phyloP scores from a whole-genome alignment of 2,797 vertebrate species.

The Manis crassicaudata region DNA sequence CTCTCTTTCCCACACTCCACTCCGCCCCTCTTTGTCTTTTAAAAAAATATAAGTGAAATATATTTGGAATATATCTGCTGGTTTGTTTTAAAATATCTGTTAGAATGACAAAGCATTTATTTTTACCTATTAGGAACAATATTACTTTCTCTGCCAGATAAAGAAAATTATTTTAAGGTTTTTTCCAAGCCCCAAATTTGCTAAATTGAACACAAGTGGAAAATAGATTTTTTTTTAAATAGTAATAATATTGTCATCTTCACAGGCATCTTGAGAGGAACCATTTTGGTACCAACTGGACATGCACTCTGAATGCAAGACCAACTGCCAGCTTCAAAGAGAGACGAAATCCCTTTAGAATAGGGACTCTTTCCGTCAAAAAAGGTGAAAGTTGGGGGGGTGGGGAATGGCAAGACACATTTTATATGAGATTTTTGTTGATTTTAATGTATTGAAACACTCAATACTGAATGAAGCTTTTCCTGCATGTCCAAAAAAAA shows the following conservation, averaged over 20 bases:
- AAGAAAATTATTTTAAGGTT: constrained; percentile 64
- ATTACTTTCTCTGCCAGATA: constrained; percentile 40
- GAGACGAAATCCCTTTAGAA: constrained; percentile 50
- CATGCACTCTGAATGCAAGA: neutral
- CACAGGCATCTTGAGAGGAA: neutral
- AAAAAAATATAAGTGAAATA: constrained; percentile 66
- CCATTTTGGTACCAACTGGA: neutral
- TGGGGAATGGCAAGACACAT: neutral
- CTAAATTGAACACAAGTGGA: constrained; percentile 44
- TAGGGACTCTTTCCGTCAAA: constrained; percentile 31
- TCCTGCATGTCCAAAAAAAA: neutral
- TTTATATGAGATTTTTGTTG: constrained; percentile 26
- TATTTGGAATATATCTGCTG: constrained; percentile 52
- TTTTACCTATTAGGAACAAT: constrained; percentile 58
- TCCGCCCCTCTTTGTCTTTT: constrained; percentile 18
- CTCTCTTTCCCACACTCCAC: neutral
- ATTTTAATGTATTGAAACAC: constrained; percentile 25
- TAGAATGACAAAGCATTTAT: constrained; percentile 70
- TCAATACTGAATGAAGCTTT: constrained; percentile 2
- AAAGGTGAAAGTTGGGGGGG: neutral
- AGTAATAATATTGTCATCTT: constrained; percentile 20
- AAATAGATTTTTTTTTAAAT: constrained; percentile 37
- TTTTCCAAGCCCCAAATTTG: constrained; percentile 41
- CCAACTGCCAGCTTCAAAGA: neutral
- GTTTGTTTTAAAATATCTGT: constrained; percentile 62